A percentile compares a stretch with the other conserved stretches of the same genome.
phyloP scores from a whole-genome alignment of 2,888 invertebrate species.

The Palloptera scutellata region DNA sequence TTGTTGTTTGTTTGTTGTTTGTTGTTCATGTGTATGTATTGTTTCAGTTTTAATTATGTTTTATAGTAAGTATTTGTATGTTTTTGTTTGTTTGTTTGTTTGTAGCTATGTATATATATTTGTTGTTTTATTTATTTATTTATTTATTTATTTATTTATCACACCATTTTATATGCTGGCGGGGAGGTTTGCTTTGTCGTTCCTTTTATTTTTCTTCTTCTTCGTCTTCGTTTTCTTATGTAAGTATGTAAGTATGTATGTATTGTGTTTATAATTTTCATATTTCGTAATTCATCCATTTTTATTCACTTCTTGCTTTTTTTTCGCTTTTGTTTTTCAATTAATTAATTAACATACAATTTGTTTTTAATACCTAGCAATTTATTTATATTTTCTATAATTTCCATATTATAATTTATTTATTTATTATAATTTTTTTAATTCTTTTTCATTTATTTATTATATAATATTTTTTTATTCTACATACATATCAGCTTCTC shows the following conservation, averaged over 20 bases:
- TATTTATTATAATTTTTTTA: conserved; percentile 24
- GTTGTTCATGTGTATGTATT: conserved; percentile 3
- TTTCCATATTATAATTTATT: conserved; percentile 16
- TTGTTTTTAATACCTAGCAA: too few species aligned
- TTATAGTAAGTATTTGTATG: neutral
- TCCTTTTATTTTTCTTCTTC: conserved; percentile 31
- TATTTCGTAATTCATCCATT: neutral
- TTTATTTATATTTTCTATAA: conserved; percentile 14
- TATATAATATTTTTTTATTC: conserved; percentile 16
- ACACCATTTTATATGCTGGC: conserved; percentile 62
- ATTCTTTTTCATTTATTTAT: too few species aligned
- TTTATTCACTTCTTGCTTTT: neutral
- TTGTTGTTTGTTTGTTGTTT: conserved; percentile 1
- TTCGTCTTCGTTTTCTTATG: neutral
- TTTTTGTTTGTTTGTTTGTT: conserved; percentile 37
- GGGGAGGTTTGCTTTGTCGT: conserved; percentile 58
- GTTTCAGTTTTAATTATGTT: conserved; percentile 30
- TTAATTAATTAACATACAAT: too few species aligned
- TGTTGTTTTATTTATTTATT: conserved; percentile 33
- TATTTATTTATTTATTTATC: conserved; percentile 47
- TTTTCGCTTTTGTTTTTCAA: neutral
- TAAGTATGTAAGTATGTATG: too few species aligned
- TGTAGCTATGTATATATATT: conserved; percentile 24
- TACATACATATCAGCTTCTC: conserved; percentile 18
- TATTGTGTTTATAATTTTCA: neutral